Base-by-base conservation (phyloP, 2,797 vertebrate genomes). In the Hipposideros larvatus region DNA sequence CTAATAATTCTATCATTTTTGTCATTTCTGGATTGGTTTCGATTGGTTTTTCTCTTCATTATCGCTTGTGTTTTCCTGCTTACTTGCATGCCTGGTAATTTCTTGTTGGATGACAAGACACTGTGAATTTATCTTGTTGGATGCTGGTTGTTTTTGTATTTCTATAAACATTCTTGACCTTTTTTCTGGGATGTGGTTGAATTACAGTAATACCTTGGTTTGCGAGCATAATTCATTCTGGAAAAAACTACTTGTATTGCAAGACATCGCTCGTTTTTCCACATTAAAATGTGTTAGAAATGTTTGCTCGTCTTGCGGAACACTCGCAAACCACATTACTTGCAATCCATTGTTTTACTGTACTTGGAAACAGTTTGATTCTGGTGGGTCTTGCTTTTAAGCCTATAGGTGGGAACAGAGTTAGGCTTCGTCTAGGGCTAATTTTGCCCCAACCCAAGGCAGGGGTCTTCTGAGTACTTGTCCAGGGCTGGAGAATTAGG, bases 91-190 rank as follows among this genome's bases (percentile, higher is more conserved):
- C n/a, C 41, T 75, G 63, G 28, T 70, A 61, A 37, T 46, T 75
- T 82, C 61, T 87, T 34, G 55, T 63, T 46, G 46, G 48, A 55
- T 84, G 37, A 26, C 63, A 63, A 82, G 61, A 57, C 57, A 19
- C 6, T 73, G 43, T 83, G 71, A 65, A 66, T 84, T 75, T 51
- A 34, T 88, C 26, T 55, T 31, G 31, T 73, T 93, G 59, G 34
- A 75, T 68, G 41, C 34, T 70, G 70, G 57, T 14, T 61, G 55
- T 75, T 61, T 96, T 68, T 91, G 68, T 91, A 37, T 92, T 87
- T 48, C 61, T 87, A 11, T 77, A 71, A 77, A 83, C 70, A 34
- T 68, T 63, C 28, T 61, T 87, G 68, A 93, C 75, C 28, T 90
- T 82, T 87, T 43, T 82, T 78, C 22, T 68, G 82, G 37, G 43